Conservation (phyloP, 2,888 invertebrate genomes). For the Diabrotica balteata region DNA sequence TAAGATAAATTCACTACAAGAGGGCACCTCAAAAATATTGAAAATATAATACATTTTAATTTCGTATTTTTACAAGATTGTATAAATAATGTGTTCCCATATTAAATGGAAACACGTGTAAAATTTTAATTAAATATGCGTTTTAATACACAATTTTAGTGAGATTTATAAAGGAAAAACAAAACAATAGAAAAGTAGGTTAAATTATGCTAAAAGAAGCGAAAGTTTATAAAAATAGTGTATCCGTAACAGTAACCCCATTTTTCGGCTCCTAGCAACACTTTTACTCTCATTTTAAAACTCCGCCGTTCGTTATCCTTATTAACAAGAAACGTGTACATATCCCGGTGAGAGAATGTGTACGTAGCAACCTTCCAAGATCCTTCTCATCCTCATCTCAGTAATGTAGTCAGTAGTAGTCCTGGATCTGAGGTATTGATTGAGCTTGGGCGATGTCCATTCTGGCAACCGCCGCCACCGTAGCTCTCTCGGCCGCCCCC, state of each 20-base stretch:
- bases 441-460: conserved; percentile 61
- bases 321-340: conserved; percentile 1
- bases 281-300: not conserved
- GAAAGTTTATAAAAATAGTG: too few species aligned
- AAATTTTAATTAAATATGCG: too few species aligned
- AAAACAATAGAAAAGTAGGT: not conserved
- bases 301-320: conserved; percentile 5
- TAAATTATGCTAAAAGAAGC: not conserved
- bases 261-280: too few species aligned
- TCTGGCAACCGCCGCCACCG: conserved; percentile 55
- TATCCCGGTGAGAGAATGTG: not conserved
- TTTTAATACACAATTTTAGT: too few species aligned
- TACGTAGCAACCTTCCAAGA: conserved; percentile 12
- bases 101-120: too few species aligned
- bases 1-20: too few species aligned
- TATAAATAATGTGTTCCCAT: too few species aligned
- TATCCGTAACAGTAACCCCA: conserved; percentile 11
- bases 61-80: too few species aligned
- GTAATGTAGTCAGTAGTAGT: conserved; percentile 51
- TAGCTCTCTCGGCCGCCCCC: conserved; percentile 22
- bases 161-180: not conserved
- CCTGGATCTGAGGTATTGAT: conserved; percentile 59
- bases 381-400: conserved; percentile 37
- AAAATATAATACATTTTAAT: too few species aligned
- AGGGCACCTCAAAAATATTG: too few species aligned